Evolutionary conservation across 2,113 vertebrate species (phyloP), one percentile per base, ranked within the genome.

Genomic region (Cinclus cinclus): DNA sequence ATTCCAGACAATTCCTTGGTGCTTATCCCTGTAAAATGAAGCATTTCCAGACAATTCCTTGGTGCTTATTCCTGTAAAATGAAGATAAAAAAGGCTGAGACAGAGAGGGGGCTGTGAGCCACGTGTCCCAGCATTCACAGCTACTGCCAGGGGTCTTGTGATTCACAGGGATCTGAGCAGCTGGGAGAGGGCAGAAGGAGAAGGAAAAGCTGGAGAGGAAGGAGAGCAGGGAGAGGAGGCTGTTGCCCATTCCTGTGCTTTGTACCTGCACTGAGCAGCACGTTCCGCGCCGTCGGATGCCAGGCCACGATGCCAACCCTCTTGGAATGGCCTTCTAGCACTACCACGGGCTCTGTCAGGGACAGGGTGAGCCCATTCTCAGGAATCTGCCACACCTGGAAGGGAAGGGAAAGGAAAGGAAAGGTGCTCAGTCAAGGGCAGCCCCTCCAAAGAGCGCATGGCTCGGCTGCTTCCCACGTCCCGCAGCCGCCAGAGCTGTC

Each of bases 331-430:
- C 99, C 99, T 96, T 99, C 99, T 92, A 99, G 92, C 47, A 98
- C 97, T 28, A 99, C 99, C 92, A 99, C 99, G 0, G 99, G 99
- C 88, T 99, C 99, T 1, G 99, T 98, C 97, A 99, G 96, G 53
- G 98, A 93, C 47, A 98, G 97, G n/a, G 98, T 98, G n/a, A 99
- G 98, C 22, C 99, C 99, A 3, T 99, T 99, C 95, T 99, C 99
- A 2, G 99, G 99, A 83, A 99, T 99, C 98, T 99, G 99, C 99
- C 99, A 99, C 35, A 99, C 99, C 99, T 99, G 94, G 35, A 33
- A 71, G 82, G 58, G n/a, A 33, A 15, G 30, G 69, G 62, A 67
- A 50, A 59, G 58, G 7, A 30, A 17, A 75, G 69, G 53, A 68
- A 58, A 73, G 46, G 25, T 0, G 6, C 37, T 89, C 6, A 55